Conservation (phyloP, 2,113 vertebrate genomes). For the Anguilla rostrata region DNA sequence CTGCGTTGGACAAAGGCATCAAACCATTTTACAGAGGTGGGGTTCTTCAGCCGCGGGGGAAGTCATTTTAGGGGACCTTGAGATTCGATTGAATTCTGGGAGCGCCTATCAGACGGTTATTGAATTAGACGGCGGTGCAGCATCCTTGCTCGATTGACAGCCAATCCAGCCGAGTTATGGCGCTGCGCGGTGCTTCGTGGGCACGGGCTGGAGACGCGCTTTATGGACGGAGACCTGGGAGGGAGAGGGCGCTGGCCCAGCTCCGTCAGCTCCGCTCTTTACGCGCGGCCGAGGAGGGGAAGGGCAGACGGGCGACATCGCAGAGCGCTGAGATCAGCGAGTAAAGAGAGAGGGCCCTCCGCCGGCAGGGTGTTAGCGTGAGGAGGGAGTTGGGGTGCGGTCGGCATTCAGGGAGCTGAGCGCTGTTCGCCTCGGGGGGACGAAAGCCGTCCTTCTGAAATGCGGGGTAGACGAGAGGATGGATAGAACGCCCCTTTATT, state of each 20-base stretch:
- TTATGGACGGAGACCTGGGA: background rate
- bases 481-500: background rate
- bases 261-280: background rate
- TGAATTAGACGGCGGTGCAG: too few species aligned
- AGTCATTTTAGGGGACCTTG: too few species aligned
- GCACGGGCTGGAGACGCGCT: background rate
- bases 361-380: background rate
- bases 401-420: background rate
- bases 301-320: background rate
- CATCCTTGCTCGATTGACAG: background rate
- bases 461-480: background rate
- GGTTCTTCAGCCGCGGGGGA: too few species aligned
- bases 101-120: too few species aligned
- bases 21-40: background rate
- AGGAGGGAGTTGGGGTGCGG: background rate
- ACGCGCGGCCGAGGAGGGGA: background rate
- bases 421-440: background rate
- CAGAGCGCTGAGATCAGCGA: background rate
- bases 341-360: background rate
- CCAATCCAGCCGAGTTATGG: background rate
- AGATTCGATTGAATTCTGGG: too few species aligned
- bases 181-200: background rate
- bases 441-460: conserved; percentile 9
- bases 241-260: background rate
- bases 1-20: too few species aligned